Evolutionary conservation across 2,797 vertebrate genomes (phyloP), one percentile per base, ranked within the genome.

Genomic region (Danionella dracula): DNA sequence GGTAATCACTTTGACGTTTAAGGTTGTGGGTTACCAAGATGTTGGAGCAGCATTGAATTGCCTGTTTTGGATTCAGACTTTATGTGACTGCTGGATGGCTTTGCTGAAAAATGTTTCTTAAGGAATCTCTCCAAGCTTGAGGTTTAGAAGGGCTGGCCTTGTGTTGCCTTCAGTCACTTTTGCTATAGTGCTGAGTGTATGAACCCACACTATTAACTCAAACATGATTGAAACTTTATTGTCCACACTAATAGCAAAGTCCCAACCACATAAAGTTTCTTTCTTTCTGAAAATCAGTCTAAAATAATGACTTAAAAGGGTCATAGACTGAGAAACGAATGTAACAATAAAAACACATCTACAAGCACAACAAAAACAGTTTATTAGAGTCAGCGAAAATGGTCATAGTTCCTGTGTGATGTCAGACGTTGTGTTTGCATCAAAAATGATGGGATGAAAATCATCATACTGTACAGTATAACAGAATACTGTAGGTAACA

Each of bases 1-100:
- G 44, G 55, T 74, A 73, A 77, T 74, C 66, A 71, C 51, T 66
- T 71, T 74, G 78, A 76, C 70, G 44, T 79, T 77, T 69, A 35
- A 70, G 66, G 75, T 76, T 71, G 68, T 63, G 66, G 66, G 48
- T 65, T 74, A 53, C 56, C 37, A 32, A 68, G 51, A 38, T 59
- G 59, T 68, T 76, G 71, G 68, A 66, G 49, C 50, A 46, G 21
- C 27, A 16, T 58, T 32, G 31, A 17, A 44, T 67, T 13, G 50
- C 68, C 66, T 68, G 69, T 58, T 55, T 41, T 68, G 59, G 50
- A 78, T 60, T 59, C 15, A 44, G 45, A 55, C 31, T 44, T 72
- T 65, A 63, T 71, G 63, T 76, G 69, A 77, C 76, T 71, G 42
- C 71, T 76, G 73, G 73, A 70, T 40, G 32, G 55, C 12, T 59